phyloP scores from a whole-genome alignment of 2,888 invertebrate genomes.

The Cantharis rufa region DNA sequence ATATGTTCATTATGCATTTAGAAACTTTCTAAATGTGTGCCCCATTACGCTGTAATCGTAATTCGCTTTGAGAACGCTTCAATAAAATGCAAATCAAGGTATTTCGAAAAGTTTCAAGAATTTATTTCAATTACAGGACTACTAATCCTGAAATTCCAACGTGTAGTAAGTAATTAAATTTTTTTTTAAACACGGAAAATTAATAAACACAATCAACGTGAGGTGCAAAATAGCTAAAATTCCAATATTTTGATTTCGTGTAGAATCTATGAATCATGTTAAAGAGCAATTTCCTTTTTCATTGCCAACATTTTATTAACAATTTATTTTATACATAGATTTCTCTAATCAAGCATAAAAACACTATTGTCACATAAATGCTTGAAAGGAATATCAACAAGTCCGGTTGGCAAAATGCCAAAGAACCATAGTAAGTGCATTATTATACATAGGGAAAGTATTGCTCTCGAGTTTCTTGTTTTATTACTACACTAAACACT shows the following conservation, averaged over 20 bases:
- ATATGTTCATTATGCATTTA: not conserved
- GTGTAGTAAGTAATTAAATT: not conserved
- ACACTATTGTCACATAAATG: not conserved
- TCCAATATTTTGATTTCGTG: not conserved
- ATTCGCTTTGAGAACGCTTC: not conserved
- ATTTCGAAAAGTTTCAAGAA: not conserved
- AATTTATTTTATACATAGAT: not conserved
- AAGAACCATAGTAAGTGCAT: conserved; percentile 18
- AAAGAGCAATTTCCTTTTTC: not conserved
- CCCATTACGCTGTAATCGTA: not conserved
- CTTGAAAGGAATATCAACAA: conserved; percentile 19
- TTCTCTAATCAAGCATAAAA: not conserved
- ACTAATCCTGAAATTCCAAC: not conserved
- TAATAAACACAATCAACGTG: not conserved
- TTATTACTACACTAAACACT: not conserved
- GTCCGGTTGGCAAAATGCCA: conserved; percentile 19
- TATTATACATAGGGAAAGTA: conserved; percentile 5
- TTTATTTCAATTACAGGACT: not conserved
- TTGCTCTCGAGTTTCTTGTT: not conserved
- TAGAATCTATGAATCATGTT: not conserved
- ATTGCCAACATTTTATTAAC: not conserved
- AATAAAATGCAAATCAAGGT: not conserved
- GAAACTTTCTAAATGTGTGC: not conserved
- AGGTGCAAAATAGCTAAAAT: not conserved
- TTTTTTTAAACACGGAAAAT: not conserved